Percentiles rank a stretch among this genome's conserved stretches.
Evolutionary conservation across 2,113 vertebrate genomes (phyloP).

Genomic region (Bubo scandiacus): DNA sequence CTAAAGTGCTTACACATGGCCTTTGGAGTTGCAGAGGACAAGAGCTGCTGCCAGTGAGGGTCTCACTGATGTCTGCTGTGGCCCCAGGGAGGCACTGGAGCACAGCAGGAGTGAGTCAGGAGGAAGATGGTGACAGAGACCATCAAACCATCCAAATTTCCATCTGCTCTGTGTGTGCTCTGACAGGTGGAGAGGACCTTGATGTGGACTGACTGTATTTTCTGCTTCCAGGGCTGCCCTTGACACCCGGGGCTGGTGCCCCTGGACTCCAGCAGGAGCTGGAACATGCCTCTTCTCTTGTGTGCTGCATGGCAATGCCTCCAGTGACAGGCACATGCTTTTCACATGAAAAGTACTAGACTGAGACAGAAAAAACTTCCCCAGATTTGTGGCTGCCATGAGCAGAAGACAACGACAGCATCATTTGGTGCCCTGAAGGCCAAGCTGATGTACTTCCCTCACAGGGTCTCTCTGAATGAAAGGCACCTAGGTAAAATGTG

Average conservation of each 20-base stretch:
- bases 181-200: neutral
- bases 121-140: neutral
- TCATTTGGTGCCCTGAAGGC: neutral
- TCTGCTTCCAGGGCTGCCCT: neutral
- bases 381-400: neutral
- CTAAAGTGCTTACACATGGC: neutral
- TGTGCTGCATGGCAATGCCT: rapidly evolving
- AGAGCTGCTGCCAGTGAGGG: rapidly evolving
- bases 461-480: neutral
- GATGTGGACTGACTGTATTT: neutral
- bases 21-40: neutral
- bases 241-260: rapidly evolving
- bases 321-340: neutral
- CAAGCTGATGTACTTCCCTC: neutral
- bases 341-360: neutral
- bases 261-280: neutral
- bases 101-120: neutral
- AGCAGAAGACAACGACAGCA: neutral
- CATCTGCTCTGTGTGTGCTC: neutral
- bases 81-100: neutral
- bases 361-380: neutral
- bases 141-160: neutral
- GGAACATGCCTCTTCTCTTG: neutral
- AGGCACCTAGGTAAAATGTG: neutral
- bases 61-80: neutral